Evolutionary conservation across 2,797 vertebrate genomes (phyloP).

Genomic region (Coranthus polyacanthus): DNA sequence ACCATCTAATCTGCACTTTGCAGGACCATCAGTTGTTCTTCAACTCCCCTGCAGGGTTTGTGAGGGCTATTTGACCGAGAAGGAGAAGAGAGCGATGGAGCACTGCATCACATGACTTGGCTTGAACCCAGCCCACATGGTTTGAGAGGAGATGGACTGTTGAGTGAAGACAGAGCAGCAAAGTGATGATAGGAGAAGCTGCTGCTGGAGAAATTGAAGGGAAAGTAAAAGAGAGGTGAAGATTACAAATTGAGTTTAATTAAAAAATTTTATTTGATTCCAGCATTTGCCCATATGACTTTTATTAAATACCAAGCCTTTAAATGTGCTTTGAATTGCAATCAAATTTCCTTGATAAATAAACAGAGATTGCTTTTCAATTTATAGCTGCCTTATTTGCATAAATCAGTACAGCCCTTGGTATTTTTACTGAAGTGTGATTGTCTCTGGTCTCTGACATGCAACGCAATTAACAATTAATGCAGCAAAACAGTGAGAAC

Average conservation of each 20-base stretch:
- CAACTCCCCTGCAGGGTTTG: no score
- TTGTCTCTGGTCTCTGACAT: neutral
- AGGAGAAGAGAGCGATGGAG: no score
- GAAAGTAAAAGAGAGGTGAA: no score
- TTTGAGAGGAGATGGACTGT: no score
- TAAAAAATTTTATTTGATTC: conserved; percentile 4
- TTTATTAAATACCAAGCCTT: neutral
- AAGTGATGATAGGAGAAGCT: no score
- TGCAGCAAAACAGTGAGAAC: conserved; percentile 5
- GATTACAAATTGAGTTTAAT: neutral
- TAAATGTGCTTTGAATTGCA: conserved; percentile 4
- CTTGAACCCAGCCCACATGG: no score
- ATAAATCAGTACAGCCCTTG: neutral
- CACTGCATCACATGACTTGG: no score
- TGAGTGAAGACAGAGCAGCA: no score
- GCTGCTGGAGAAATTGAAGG: no score
- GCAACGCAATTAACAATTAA: conserved; percentile 15
- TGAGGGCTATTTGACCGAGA: no score
- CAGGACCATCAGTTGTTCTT: no score
- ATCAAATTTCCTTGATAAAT: neutral
- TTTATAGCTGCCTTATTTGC: conserved; percentile 2
- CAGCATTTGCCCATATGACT: conserved; percentile 1
- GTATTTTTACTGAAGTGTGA: neutral
- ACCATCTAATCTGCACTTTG: no score
- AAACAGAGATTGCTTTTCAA: neutral